Evolutionary conservation across 1,140 invertebrate species (phyloP).

Genomic region (Tachypleus tridentatus): DNA sequence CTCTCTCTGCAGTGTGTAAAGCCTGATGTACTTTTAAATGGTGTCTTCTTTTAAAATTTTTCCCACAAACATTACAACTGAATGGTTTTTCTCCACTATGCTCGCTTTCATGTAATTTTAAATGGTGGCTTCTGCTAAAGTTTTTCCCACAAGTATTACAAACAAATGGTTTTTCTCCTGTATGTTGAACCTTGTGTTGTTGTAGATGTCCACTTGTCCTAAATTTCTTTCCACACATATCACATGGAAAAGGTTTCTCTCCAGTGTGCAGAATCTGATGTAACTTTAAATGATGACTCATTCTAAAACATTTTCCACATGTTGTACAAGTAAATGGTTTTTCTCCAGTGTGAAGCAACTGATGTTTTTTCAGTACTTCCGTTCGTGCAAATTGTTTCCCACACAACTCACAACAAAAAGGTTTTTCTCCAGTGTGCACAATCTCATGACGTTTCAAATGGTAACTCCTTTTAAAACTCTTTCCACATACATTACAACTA

Average conservation of each 20-base stretch:
- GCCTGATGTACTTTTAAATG: no score
- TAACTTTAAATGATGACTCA: background rate
- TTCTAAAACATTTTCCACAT: no score
- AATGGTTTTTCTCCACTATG: constrained; percentile 16
- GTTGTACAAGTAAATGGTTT: no score
- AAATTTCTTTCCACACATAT: constrained; percentile 41
- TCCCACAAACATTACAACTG: constrained; percentile 6
- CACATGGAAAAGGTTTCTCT: constrained; percentile 41
- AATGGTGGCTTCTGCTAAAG: constrained; percentile 1
- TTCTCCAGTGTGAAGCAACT: no score
- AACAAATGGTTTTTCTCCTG: constrained; percentile 33
- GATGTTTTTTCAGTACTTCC: no score
- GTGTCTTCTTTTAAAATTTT: constrained; percentile 12
- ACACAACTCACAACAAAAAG: no score
- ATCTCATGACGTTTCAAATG: no score
- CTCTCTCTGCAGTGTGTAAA: no score
- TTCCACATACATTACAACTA: no score
- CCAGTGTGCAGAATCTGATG: constrained; percentile 13
- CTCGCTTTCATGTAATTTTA: constrained; percentile 7
- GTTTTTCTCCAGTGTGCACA: no score
- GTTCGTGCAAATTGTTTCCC: no score
- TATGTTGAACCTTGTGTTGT: constrained; percentile 35
- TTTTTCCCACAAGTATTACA: constrained; percentile 31
- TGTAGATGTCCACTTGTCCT: constrained; percentile 35
- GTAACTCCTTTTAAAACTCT: no score